Evolutionary conservation across 2,113 vertebrate species (phyloP), one percentile per base, ranked within the genome.

Genomic region (Psilopogon haemacephalus): DNA sequence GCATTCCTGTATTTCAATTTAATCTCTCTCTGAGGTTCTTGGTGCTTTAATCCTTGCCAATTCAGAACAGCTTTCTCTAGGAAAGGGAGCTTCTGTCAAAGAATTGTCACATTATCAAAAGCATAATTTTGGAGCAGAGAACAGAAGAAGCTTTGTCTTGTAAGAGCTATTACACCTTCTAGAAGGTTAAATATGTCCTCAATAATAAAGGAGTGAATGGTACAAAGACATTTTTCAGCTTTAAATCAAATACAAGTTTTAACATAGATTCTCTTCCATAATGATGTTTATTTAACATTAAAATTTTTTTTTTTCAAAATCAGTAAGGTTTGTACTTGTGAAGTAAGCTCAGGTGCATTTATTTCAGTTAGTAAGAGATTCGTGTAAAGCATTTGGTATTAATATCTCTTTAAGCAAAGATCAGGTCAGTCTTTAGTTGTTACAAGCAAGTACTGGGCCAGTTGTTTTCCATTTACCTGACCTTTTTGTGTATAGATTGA

Each of bases 1-100:
- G 35, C 37, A 27, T 62, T 80, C 11, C 15, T 65, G 15, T 58
- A 44, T 58, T 93, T 69, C 38, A 27, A 0, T 85, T 79, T 24
- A 70, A 35, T 15, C 50, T 82, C n/a, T 60, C 72, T 3, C 2
- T 60, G 59, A 75, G 14, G 12, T 56, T 78, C 30, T 78, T 75
- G 46, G 62, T 82, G 52, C 44, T 89, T 79, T 75, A 72, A 26
- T 85, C 68, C 35, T 68, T 65, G 88, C 26, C 35, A 83, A 15
- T 76, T 81, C 50, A 42, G 33, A 83, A 38, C 10, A 69, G 11
- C 23, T 52, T 93, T 56, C 28, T 63, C 37, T 76, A 3, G 52
- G 60, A 56, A 89, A 16, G 4, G 12, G 8, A 28, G 55, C 79
- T 79, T 27, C 26, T 68, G n/a, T 48, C 38, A 62, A 74, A 82